phyloP scores from a whole-genome alignment of 2,113 vertebrate genomes.

The human region GRCh38 chr7:134799501-134800000 shows the following conservation, averaged over 20 bases:
- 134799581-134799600: constrained; percentile 72
- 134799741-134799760: constrained; percentile 51
- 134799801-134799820: background rate
- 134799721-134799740: constrained; percentile 52
- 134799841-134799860: background rate
- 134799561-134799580: constrained; percentile 77
- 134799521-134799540: constrained; percentile 78
- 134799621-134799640: constrained; percentile 81
- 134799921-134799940: constrained; percentile 26
- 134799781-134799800: background rate
- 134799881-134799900: constrained; percentile 47
- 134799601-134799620: constrained; percentile 74
- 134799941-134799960: background rate
- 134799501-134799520: constrained; percentile 72
- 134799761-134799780: constrained; percentile 42
- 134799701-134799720: constrained; percentile 55
- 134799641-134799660: constrained; percentile 76
- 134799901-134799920: constrained; percentile 41
- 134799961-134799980: background rate
- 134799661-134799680: constrained; percentile 79
- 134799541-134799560: constrained; percentile 77
- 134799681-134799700: constrained; percentile 62
- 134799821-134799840: background rate
- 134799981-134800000: background rate
- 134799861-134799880: constrained; percentile 57